A percentile compares a stretch with the other conserved stretches of the same genome.
Conservation (phyloP, 2,888 invertebrate genomes). For the Caenorhabditis sp. region DNA sequence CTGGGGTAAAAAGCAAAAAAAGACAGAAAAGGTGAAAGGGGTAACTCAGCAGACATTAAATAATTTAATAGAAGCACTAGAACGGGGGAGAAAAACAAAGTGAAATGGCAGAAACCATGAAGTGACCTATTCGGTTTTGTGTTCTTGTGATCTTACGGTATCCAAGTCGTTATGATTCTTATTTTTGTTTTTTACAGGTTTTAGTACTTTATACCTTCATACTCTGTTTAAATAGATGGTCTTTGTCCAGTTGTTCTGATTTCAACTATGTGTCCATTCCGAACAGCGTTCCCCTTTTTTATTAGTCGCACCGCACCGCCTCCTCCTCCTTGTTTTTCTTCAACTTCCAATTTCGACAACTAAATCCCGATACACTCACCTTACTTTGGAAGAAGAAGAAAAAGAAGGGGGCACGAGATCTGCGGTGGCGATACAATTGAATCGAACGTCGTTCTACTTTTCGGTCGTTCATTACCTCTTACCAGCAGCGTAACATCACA, state of each 20-base stretch:
- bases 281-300: conserved; percentile 6
- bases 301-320: too few relatives aligned
- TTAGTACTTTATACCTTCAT: too few relatives aligned
- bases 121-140: conserved; percentile 3
- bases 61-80: conserved; percentile 42
- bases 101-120: conserved; percentile 26
- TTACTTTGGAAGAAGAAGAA: conserved; percentile 18
- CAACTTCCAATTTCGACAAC: conserved; percentile 23
- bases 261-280: background rate
- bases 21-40: background rate
- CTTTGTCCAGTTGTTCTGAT: too few relatives aligned
- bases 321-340: conserved; percentile 8
- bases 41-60: conserved; percentile 31
- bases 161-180: background rate
- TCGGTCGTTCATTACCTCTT: conserved; percentile 54
- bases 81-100: conserved; percentile 13
- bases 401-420: conserved; percentile 18
- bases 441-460: conserved; percentile 57
- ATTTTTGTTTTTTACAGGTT: too few relatives aligned
- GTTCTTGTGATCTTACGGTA: background rate
- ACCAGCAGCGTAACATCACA: conserved; percentile 46
- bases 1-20: background rate
- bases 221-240: too few relatives aligned
- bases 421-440: conserved; percentile 32
- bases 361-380: conserved; percentile 34